Conservation (phyloP, 1,140 invertebrate genomes). For the Daktulosphaira vitifoliae region DNA sequence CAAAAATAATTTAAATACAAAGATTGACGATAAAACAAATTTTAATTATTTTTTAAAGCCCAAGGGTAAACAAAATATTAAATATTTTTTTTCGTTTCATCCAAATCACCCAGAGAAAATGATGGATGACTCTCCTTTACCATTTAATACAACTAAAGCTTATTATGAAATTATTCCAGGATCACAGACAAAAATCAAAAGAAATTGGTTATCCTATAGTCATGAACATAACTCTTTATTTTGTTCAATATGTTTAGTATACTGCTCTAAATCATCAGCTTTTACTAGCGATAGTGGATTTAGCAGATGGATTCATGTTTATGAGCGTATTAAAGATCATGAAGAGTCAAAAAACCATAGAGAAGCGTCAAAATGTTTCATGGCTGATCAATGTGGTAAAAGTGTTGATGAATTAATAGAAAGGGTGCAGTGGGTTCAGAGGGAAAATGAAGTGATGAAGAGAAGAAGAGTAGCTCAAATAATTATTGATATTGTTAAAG, state of each 20-base stretch:
- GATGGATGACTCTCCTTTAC: too few species aligned
- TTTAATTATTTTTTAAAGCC: too few species aligned
- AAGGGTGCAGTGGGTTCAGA: neutral
- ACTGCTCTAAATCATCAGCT: neutral
- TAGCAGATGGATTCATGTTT: neutral
- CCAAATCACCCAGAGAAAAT: too few species aligned
- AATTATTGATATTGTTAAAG: too few species aligned
- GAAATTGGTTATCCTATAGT: neutral
- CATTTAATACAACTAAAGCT: neutral
- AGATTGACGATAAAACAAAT: too few species aligned
- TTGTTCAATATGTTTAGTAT: neutral
- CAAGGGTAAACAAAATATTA: too few species aligned
- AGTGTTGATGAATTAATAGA: conserved; percentile 5
- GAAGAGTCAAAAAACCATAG: conserved; percentile 4
- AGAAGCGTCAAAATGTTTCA: neutral
- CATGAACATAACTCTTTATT: neutral
- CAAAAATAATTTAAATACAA: too few species aligned
- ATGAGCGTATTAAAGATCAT: conserved; percentile 4
- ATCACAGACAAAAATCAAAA: neutral
- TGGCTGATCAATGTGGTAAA: too few species aligned
- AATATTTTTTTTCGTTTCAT: too few species aligned
- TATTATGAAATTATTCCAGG: neutral
- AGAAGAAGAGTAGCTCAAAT: too few species aligned
- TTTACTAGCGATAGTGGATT: neutral
- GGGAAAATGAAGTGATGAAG: too few species aligned